These are phyloP conservation scores for Drosophila elegans DNA, from an alignment of 1,140 invertebrate species.

Conservation along the genomic window DNA sequence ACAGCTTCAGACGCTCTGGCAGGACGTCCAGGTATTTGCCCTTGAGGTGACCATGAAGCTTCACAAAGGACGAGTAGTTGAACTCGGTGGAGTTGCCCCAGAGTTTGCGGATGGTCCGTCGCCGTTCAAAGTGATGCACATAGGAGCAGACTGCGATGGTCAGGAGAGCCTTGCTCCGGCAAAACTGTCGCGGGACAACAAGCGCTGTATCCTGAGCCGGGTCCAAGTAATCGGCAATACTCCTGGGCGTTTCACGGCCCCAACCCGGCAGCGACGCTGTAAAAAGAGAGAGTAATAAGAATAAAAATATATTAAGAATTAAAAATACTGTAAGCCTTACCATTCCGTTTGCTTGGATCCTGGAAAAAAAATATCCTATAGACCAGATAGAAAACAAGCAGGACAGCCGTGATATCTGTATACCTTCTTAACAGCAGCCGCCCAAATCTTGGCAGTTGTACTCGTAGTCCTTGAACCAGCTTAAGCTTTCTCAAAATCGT, in stretches of 20 bases:
- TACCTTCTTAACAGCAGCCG: constrained; percentile 3
- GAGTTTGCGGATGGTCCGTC: constrained; percentile 90
- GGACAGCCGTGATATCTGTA: neutral
- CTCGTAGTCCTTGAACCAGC: neutral
- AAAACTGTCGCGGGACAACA: constrained; percentile 87
- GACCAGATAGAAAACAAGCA: constrained; percentile 14
- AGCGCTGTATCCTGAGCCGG: constrained; percentile 89
- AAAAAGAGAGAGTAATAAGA: neutral
- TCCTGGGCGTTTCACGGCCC: constrained; percentile 89
- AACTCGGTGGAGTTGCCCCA: constrained; percentile 89
- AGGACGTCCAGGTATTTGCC: constrained; percentile 53
- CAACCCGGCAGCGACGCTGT: constrained; percentile 86
- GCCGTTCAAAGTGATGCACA: constrained; percentile 88
- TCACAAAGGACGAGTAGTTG: constrained; percentile 85
- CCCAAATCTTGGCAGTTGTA: constrained; percentile 1
- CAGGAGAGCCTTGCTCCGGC: constrained; percentile 86
- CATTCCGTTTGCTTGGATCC: constrained; percentile 24
- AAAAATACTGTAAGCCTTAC: constrained; percentile 12
- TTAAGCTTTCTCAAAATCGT: neutral
- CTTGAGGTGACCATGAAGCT: constrained; percentile 61
- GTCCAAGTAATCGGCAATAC: constrained; percentile 89
- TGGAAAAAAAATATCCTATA: constrained; percentile 22
- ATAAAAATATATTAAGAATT: neutral
- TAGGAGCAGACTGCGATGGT: constrained; percentile 91
- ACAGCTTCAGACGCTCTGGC: constrained; percentile 36